Evolutionary conservation across 1,140 invertebrate genomes (phyloP).

Genomic region (Pogonognathellus flavescens): DNA sequence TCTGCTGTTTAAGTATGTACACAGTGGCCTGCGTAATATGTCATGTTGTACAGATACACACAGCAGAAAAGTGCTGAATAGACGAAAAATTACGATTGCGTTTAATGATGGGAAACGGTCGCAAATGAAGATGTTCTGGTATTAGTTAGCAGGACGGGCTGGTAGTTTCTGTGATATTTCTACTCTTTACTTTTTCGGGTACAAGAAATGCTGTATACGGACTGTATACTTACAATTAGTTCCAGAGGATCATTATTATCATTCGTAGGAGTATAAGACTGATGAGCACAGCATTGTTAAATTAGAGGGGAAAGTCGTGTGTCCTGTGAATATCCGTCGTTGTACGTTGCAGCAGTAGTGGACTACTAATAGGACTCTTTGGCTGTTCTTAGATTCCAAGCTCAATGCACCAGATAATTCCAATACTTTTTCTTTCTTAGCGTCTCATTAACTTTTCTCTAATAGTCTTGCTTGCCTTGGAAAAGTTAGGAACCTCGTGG

Average conservation of each 20-base stretch:
- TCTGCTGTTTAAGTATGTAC: background rate
- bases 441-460: conserved; percentile 6
- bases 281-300: background rate
- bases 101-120: conserved; percentile 61
- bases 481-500: background rate
- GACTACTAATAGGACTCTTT: too few species aligned
- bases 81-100: conserved; percentile 48
- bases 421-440: background rate
- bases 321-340: background rate
- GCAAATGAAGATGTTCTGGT: conserved; percentile 53
- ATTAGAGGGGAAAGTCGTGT: background rate
- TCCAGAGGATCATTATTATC: conserved; percentile 4
- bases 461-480: background rate
- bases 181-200: too few species aligned
- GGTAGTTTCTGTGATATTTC: too few species aligned
- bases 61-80: conserved; percentile 51
- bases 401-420: conserved; percentile 43
- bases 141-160: background rate
- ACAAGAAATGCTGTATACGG: too few species aligned
- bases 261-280: background rate
- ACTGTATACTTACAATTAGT: background rate
- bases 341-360: background rate
- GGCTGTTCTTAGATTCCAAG: background rate
- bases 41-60: background rate
- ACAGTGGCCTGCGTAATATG: background rate